Evolutionary conservation across 30 jellyfish, hydroid and myxozoan species (phyloP), one percentile per base, ranked within the genome.

Genomic region (Phacellophora camtschatica): DNA sequence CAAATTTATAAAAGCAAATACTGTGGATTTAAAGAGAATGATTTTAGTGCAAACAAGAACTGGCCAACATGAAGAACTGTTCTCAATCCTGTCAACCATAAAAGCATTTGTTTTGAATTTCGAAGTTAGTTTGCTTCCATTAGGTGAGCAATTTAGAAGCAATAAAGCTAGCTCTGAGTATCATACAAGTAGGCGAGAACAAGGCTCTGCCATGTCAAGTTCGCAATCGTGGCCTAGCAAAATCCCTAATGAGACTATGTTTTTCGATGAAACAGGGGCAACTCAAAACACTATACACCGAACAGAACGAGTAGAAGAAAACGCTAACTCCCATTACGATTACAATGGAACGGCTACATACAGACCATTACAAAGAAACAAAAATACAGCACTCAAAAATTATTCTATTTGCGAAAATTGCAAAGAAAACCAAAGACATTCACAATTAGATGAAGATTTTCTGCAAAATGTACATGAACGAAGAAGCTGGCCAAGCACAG

Each of bases 1-100:
- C 43, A 5, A 27, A 0, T 7, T 23, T 62, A 11, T 12, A 18
- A 3, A 20, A 32, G 22, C 12, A n/a, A 77, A 30, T n/a, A 55
- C 12, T 16, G 15, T 46, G 51, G 13, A 30, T 5, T 20, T 20
- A 68, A 66, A 67, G 2, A n/a, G 13, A 24, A 25, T 5, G 11
- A 43, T 77, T 35, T 51, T 77, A 31, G 72, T 77, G 29, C 88
- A 77, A 36, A 77, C 81, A n/a, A 57, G 46, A 16, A 71, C 66
- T n/a, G 88, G 80, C 16, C 88, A 77, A 54, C 88, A 77, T 25
- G 88, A 77, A 61, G 88, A 77, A 30, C 36, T 77, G 22, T 24
- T 36, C 20, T 9, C 32, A 43, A 42, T 77, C 9, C 41, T 77
- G 57, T 19, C 82, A 24, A 46, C 31, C 32, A 77, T 66, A 31